phyloP scores from a whole-genome alignment of 2,888 invertebrate genomes.

The Nesidiocoris tenuis region DNA sequence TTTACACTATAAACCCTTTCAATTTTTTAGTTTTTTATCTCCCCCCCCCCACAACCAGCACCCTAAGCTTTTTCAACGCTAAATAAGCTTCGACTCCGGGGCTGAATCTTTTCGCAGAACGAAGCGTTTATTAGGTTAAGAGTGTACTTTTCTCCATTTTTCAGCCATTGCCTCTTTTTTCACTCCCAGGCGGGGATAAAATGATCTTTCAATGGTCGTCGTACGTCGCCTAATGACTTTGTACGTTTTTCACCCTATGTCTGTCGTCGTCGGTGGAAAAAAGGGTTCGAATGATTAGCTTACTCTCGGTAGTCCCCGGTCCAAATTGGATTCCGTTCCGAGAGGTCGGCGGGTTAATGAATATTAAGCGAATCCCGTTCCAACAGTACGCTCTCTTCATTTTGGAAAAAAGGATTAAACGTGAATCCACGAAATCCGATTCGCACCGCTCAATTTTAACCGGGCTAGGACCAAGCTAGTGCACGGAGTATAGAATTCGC shows the following conservation, averaged over 20 bases:
- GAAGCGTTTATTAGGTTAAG: constrained; percentile 37
- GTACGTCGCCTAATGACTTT: background rate
- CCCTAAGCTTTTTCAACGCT: background rate
- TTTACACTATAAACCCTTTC: background rate
- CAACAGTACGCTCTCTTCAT: background rate
- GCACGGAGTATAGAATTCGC: background rate
- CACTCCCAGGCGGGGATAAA: background rate
- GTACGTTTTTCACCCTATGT: background rate
- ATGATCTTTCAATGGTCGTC: background rate
- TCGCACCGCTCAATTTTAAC: background rate
- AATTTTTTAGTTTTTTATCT: background rate
- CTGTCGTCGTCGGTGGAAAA: background rate
- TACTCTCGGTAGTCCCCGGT: background rate
- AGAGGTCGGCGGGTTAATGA: background rate
- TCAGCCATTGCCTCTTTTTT: background rate
- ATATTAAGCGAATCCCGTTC: background rate
- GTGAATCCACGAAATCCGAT: background rate
- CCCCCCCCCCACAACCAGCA: too few species aligned
- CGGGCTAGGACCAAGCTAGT: too few species aligned
- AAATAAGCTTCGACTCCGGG: background rate
- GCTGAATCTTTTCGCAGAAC: background rate
- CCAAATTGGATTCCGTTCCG: background rate
- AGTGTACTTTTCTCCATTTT: background rate
- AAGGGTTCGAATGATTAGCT: background rate
- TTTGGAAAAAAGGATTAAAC: background rate